Conservation (phyloP, 1,140 invertebrate genomes). For the Drosophila watanabei region DNA sequence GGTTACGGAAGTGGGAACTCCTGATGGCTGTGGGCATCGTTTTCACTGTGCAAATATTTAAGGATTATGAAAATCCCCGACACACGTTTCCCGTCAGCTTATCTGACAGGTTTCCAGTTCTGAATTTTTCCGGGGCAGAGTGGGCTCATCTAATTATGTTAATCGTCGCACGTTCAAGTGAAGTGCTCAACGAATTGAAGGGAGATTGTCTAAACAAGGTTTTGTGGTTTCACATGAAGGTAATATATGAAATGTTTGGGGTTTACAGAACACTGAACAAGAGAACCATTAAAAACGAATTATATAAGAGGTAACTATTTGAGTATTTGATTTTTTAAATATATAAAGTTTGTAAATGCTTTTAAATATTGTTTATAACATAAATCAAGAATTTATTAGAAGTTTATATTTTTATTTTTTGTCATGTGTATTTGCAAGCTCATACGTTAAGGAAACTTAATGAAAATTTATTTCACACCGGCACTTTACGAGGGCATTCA, state of each 20-base stretch:
- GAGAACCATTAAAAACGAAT: background rate
- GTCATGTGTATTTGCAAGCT: background rate
- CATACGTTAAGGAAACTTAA: slow-evolving; percentile 1
- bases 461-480: slow-evolving; percentile 2
- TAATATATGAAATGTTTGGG: background rate
- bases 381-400: too few relatives aligned
- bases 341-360: too few relatives aligned
- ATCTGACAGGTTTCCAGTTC: slow-evolving; percentile 42
- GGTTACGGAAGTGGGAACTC: background rate
- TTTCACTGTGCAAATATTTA: slow-evolving; percentile 66
- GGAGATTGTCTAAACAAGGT: slow-evolving; percentile 3
- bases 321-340: too few relatives aligned
- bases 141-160: slow-evolving; percentile 60
- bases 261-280: background rate
- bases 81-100: slow-evolving; percentile 22
- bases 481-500: slow-evolving; percentile 19
- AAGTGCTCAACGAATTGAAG: slow-evolving; percentile 6
- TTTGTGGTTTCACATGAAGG: background rate
- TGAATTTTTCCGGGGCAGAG: slow-evolving; percentile 17
- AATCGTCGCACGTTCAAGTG: slow-evolving; percentile 50
- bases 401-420: background rate
- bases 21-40: slow-evolving; percentile 20
- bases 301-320: too few relatives aligned
- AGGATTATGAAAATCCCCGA: slow-evolving; percentile 42
- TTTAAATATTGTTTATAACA: too few relatives aligned